Conservation (phyloP, 2,888 invertebrate species). For the Prosapia bicincta region DNA sequence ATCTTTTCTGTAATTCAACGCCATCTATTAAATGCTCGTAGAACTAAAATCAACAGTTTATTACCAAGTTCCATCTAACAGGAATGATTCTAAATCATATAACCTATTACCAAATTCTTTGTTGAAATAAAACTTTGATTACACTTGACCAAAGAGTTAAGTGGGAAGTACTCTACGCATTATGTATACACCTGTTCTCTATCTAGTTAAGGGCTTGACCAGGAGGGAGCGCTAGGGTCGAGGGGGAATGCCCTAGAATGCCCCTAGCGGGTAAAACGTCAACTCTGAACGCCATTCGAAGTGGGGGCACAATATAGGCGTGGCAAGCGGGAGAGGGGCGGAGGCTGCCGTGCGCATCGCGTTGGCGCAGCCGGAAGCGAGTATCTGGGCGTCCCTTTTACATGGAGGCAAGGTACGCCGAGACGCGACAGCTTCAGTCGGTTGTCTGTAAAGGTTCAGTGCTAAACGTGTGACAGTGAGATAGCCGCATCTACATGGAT, state of each 20-base stretch:
- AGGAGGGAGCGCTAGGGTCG: slow-evolving; percentile 17
- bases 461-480: slow-evolving; percentile 7
- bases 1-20: too few relatives aligned
- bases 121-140: background rate
- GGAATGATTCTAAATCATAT: too few relatives aligned
- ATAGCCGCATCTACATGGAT: background rate
- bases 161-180: background rate
- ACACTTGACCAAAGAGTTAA: background rate
- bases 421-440: background rate
- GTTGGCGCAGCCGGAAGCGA: slow-evolving; percentile 15
- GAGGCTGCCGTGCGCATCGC: slow-evolving; percentile 9
- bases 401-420: slow-evolving; percentile 4
- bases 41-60: too few relatives aligned
- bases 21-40: too few relatives aligned
- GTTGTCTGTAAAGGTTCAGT: background rate
- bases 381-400: slow-evolving; percentile 5
- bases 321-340: slow-evolving; percentile 15
- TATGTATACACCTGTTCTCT: slow-evolving; percentile 22
- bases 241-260: slow-evolving; percentile 17
- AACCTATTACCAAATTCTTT: too few relatives aligned
- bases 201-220: slow-evolving; percentile 23
- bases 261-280: slow-evolving; percentile 21
- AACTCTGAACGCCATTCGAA: slow-evolving; percentile 10
- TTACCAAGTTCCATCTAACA: too few relatives aligned
- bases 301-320: slow-evolving; percentile 8